These are phyloP conservation scores for Poecilia velifera DNA, from an alignment of 2,797 vertebrate species.

Conservation along the genomic window DNA sequence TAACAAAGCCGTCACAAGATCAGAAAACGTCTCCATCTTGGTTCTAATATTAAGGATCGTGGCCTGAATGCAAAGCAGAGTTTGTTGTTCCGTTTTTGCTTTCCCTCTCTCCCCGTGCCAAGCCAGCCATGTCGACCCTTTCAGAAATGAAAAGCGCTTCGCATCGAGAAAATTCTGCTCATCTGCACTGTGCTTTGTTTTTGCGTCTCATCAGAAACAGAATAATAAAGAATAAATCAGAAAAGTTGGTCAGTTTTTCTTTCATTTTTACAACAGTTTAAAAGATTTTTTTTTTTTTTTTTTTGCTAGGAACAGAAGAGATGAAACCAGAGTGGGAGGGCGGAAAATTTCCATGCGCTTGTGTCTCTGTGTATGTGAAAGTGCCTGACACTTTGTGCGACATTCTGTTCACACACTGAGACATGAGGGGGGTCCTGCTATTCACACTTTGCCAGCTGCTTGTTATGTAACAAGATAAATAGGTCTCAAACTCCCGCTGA, in stretches of 20 bases:
- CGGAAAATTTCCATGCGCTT: background rate
- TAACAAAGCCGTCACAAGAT: background rate
- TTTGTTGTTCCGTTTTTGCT: background rate
- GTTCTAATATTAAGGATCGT: background rate
- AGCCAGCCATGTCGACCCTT: background rate
- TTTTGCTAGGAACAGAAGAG: background rate
- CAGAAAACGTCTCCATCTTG: background rate
- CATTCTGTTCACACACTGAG: slow-evolving; percentile 42
- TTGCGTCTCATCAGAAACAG: background rate
- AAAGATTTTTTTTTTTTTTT: background rate
- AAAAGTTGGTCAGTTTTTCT: background rate
- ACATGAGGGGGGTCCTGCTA: slow-evolving; percentile 46
- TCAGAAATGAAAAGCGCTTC: background rate
- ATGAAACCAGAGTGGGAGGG: no score
- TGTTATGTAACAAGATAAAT: slow-evolving; percentile 66
- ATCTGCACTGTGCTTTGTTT: background rate
- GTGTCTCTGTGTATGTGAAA: slow-evolving; percentile 1
- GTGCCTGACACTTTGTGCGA: slow-evolving; percentile 14
- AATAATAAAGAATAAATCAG: background rate
- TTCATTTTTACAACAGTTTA: background rate
- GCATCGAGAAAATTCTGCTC: background rate
- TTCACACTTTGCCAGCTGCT: slow-evolving; percentile 64
- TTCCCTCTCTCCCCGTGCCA: background rate
- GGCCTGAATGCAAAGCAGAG: background rate
- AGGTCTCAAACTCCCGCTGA: slow-evolving; percentile 43